Evolutionary conservation across 2,113 vertebrate species (phyloP).

Genomic region (Agapornis roseicollis): DNA sequence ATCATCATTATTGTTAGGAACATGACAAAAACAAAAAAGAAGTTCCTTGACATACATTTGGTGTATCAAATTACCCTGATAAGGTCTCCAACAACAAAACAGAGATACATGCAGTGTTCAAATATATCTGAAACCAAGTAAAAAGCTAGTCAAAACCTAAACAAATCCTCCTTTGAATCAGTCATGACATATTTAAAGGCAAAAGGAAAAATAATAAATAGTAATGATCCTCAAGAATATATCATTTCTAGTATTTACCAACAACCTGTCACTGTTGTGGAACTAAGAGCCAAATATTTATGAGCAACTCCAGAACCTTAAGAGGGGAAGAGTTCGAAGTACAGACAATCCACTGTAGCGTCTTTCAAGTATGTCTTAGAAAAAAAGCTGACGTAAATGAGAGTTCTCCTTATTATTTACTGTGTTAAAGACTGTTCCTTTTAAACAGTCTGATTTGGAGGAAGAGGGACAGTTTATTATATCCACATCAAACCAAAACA

Average conservation of each 20-base stretch:
- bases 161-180: background rate
- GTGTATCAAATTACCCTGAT: background rate
- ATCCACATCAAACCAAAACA: background rate
- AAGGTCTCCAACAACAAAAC: background rate
- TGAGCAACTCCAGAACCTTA: background rate
- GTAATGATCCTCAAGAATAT: background rate
- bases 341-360: background rate
- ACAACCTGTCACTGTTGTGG: background rate
- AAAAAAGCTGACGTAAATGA: background rate
- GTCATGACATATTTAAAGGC: background rate
- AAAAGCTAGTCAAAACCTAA: background rate
- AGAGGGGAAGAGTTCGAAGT: background rate
- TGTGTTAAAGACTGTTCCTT: background rate
- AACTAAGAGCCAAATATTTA: background rate
- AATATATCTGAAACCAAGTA: background rate
- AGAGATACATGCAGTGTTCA: background rate
- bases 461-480: background rate
- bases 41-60: background rate
- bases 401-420: background rate
- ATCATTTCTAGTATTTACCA: background rate
- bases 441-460: background rate
- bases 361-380: background rate
- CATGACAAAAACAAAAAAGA: background rate
- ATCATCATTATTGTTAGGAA: background rate
- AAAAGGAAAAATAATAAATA: background rate